Conservation (phyloP, 2,888 invertebrate species). For the Phania funesta region DNA sequence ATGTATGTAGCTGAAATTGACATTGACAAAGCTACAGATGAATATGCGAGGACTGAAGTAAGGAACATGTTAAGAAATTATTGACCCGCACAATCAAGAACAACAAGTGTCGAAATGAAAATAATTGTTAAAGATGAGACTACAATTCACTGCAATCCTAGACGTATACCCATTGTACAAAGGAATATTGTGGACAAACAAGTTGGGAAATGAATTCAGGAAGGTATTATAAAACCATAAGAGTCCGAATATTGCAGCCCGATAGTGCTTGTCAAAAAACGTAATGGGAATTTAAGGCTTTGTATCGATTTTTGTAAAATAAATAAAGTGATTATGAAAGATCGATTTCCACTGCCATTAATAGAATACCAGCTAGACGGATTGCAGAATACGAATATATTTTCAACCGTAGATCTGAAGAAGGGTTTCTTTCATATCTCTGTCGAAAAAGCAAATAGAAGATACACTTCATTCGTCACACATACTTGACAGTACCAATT, state of each 20-base stretch:
- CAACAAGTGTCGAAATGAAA: constrained; percentile 68
- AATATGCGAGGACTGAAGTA: constrained; percentile 48
- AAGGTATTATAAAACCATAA: constrained; percentile 56
- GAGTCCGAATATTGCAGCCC: no score
- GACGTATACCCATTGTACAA: constrained; percentile 25
- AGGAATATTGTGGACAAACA: constrained; percentile 34
- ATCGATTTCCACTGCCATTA: constrained; percentile 51
- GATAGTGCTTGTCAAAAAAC: no score
- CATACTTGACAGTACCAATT: background rate
- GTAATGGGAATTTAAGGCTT: constrained; percentile 57
- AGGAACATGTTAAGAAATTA: constrained; percentile 68
- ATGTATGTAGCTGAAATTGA: background rate
- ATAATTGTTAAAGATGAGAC: constrained; percentile 71
- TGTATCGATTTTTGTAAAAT: constrained; percentile 58
- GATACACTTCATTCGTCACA: constrained; percentile 1
- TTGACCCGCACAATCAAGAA: constrained; percentile 65
- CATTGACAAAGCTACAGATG: constrained; percentile 15
- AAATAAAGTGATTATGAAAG: constrained; percentile 54
- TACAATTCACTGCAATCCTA: constrained; percentile 22
- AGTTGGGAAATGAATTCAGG: constrained; percentile 41
- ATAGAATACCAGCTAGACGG: constrained; percentile 61
- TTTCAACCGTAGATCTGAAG: constrained; percentile 52
- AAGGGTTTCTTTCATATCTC: constrained; percentile 62
- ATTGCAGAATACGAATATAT: constrained; percentile 50
- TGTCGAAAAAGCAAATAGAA: constrained; percentile 16